Base-by-base conservation (phyloP, 2,888 invertebrate genomes). In the Diabrotica balteata region DNA sequence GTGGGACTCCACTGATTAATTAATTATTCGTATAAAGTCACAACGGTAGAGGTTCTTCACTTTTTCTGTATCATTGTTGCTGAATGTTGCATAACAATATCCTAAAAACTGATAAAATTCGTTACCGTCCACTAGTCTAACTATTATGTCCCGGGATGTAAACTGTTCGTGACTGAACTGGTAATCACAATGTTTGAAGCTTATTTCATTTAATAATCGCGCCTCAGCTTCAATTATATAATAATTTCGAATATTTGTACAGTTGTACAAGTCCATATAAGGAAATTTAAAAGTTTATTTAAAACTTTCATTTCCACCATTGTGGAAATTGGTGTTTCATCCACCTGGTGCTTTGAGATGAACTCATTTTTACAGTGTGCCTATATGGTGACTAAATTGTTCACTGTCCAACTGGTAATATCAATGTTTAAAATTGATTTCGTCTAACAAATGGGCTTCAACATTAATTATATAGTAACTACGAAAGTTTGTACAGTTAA, bases 401-500 rank as follows among this genome's bases (percentile, higher is more conserved):
- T 96, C 95, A 61, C 93, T 89, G 2, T 97, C 97, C 83, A 93
- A 97, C 82, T 94, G 93, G 68, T 90, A 90, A 78, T 96, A 96
- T 85, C 96, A 96, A 81, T 97, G 97, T 82, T 92, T 92, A 72
- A 90, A 88, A 84, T 97, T 98, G 76, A 97, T 96, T 84, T 97
- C 97, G 79, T 95, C 95, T 57, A 97, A 87, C 22, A 97, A 86
- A 73, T 93, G 90, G 61, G 95, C 93, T 85, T 98, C 97, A 0
- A 92, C 90, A 73, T 95, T 94, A 0, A 96, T 96, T 74, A 97
- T 94, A 82, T 95, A 97, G 84, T 95, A 96, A 86, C 96, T 96
- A 75, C 94, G 89, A 75, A 97, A 93, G 82, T 94, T 94, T 10
- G 95, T 95, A 84, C 95, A 96, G 73, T 93, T 94, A 84, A 94